Percentiles rank a stretch among this genome's conserved stretches.
These are phyloP conservation scores for Nemotelus pantherinus DNA, from an alignment of 2,888 invertebrate genomes.

Conservation along the genomic window DNA sequence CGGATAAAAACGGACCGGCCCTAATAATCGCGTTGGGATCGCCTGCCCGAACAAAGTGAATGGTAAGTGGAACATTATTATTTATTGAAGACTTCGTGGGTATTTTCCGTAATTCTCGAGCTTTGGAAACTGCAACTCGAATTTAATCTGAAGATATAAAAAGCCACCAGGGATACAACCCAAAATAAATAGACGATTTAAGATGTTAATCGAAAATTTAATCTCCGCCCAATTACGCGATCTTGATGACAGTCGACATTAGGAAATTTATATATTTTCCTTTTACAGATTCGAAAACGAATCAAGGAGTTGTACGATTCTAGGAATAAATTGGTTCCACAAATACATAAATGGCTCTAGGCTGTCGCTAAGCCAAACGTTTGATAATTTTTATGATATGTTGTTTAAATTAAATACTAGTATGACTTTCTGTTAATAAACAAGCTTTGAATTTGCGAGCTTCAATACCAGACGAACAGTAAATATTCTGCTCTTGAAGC, in stretches of 20 bases:
- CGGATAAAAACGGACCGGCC: too few relatives aligned
- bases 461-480: too few relatives aligned
- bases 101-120: not conserved
- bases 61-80: conserved; percentile 28
- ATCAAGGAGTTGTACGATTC: too few relatives aligned
- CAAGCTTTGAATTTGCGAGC: too few relatives aligned
- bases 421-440: too few relatives aligned
- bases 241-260: not conserved
- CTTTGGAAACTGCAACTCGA: not conserved
- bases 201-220: conserved; percentile 42
- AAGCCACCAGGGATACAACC: conserved; percentile 16
- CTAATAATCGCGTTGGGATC: not conserved
- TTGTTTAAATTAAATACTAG: too few relatives aligned
- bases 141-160: not conserved
- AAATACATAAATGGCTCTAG: too few relatives aligned
- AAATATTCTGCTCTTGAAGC: too few relatives aligned
- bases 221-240: conserved; percentile 26
- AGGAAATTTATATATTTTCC: not conserved
- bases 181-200: conserved; percentile 38
- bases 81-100: conserved; percentile 12
- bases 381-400: too few relatives aligned
- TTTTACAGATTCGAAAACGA: too few relatives aligned
- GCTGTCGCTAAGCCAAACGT: too few relatives aligned
- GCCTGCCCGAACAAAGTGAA: not conserved
- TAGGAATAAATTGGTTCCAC: too few relatives aligned